Base-by-base conservation (phyloP, 1,140 invertebrate species). In the Trichoplusia ni region DNA sequence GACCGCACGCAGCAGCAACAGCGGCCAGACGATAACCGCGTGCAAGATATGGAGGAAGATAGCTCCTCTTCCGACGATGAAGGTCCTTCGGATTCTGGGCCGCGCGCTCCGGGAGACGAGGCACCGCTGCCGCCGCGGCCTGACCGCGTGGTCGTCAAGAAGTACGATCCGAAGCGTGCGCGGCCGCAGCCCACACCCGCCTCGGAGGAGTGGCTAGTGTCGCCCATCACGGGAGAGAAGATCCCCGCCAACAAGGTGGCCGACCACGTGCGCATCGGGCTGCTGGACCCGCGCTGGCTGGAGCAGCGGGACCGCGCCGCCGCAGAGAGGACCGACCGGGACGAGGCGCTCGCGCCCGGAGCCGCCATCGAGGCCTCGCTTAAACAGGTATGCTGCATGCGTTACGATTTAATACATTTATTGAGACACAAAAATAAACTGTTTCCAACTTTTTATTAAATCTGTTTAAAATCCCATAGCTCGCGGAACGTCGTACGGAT, bases 401-500 rank as follows among this genome's bases (percentile, higher is more conserved):
- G 8, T 40, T 40, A 2, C 4, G 4, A 19, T 42, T 21, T 44
- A 18, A 21, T 19, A 19, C 0, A 44, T 9, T 44, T 21, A 44
- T n/a, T n/a, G n/a, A n/a, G n/a, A 2, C 16, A 19, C 21, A 2
- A 7, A 19, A 2, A 8, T 38, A 13, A 1, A 38, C 11, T 38
- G 5, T 6, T 4, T 37, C 33, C 11, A n/a, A 2, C 2, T 19
- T 6, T 5, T 7, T 16, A 25, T 25, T 27, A 25, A 5, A 13
- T 25, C 18, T 35, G 6, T 53, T n/a, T 53, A 4, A 5, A 47
- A 46, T 46, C 7, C 3, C n/a, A 35, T 35, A 98, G 78, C 92
- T 99, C 68, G 99, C 98, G 0, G 98, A 99, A 82, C 94, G 98
- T 72, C 97, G 99, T 95, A 99, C 99, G 2, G 99, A 99, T 94